These are phyloP conservation scores for Eulemur rubriventer DNA, from an alignment of 2,797 vertebrate species.

Conservation along the genomic window DNA sequence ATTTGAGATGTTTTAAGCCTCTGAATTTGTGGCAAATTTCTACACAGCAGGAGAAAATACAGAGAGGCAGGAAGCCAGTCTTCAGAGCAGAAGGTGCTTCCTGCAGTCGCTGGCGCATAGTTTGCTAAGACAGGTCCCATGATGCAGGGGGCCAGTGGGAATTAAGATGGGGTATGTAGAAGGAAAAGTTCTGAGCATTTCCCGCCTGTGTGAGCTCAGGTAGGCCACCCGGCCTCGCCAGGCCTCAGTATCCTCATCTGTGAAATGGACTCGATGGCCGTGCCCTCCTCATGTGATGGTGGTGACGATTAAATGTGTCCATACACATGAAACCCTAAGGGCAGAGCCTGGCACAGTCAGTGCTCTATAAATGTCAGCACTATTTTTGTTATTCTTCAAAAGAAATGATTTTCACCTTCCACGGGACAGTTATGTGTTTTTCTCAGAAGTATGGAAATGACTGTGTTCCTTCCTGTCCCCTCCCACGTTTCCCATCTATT, in stretches of 20 bases:
- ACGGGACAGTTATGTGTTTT: neutral
- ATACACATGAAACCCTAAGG: too few species aligned
- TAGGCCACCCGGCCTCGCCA: neutral
- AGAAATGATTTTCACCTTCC: neutral
- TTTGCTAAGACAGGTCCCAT: neutral
- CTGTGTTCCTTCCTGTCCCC: neutral
- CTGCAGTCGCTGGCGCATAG: accelerated
- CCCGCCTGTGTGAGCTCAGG: neutral
- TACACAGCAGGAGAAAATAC: neutral
- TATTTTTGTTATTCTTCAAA: too few species aligned
- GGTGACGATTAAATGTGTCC: neutral
- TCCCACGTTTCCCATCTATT: neutral
- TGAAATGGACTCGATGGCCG: neutral
- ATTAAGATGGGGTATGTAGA: neutral
- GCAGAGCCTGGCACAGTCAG: neutral
- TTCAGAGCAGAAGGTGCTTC: neutral
- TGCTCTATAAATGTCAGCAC: too few species aligned
- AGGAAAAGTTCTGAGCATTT: neutral
- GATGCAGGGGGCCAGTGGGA: neutral
- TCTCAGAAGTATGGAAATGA: neutral
- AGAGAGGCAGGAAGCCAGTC: neutral
- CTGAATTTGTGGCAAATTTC: neutral
- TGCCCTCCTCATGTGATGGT: too few species aligned
- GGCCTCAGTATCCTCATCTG: neutral
- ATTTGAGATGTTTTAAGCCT: neutral